phyloP scores from a whole-genome alignment of 2,888 invertebrate species.

The Folsomia candida region DNA sequence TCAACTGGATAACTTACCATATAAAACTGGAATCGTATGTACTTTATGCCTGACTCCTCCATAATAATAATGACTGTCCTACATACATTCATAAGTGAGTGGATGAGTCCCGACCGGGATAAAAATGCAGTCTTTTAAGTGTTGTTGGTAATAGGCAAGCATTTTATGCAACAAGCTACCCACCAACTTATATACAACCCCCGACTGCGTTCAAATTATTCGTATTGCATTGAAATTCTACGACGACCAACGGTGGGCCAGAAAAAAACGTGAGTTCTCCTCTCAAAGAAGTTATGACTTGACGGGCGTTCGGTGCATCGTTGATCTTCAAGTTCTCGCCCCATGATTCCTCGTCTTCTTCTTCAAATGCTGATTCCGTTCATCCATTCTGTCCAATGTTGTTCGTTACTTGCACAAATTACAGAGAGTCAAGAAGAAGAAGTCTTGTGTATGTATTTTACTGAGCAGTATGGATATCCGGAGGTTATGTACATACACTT shows the following conservation, averaged over 20 bases:
- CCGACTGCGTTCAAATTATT: conserved; percentile 44
- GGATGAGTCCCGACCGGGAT: neutral
- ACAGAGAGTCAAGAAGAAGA: too few relatives aligned
- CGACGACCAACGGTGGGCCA: neutral
- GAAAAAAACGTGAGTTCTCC: conserved; percentile 36
- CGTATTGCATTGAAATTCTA: conserved; percentile 15
- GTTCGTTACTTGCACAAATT: neutral
- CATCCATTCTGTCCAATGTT: neutral
- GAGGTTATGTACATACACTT: neutral
- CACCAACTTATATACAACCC: conserved; percentile 27
- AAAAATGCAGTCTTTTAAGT: conserved; percentile 7
- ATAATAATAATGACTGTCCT: neutral
- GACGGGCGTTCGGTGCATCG: conserved; percentile 34
- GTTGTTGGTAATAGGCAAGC: conserved; percentile 17
- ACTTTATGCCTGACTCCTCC: neutral
- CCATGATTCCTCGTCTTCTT: conserved; percentile 11
- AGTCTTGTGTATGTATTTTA: too few relatives aligned
- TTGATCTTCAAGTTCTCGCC: conserved; percentile 12
- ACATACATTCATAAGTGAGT: neutral
- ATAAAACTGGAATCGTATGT: neutral
- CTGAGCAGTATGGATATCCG: too few relatives aligned
- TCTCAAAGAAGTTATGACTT: conserved; percentile 2
- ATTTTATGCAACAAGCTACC: conserved; percentile 19
- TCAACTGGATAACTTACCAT: neutral
- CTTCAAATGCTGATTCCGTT: too few relatives aligned